Base-by-base conservation (phyloP, 2,888 invertebrate genomes). In the Aricia artaxerxes region DNA sequence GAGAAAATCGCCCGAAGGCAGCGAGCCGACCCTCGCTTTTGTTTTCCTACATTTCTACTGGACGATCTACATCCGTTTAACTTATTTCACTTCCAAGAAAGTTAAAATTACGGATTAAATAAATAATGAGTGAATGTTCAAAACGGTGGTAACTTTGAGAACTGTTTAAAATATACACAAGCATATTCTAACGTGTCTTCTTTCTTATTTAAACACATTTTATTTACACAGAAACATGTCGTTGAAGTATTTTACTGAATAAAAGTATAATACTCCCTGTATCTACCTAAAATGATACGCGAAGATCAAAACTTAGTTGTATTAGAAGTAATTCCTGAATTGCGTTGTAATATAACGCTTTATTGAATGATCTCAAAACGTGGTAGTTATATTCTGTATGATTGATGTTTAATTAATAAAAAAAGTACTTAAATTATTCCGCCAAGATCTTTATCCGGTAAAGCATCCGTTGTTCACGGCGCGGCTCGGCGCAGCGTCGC, bases 1-100 rank as follows among this genome's bases (percentile, higher is more conserved):
- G 88, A 89, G 91, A 90, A 91, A 92, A 92, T 88, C 86, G 90
- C 93, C 91, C 86, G 85, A 87, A 91, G 93, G 89, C 90, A 90
- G 85, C 84, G 84, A 85, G 85, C 87, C 86, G 85, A 86, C 88
- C 89, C 88, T 85, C 89, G 53, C 92, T 91, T 91, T 93, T 93
- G 92, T 93, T 92, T 90, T 91, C 88, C 87, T 87, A 88, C 85
- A 85, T 82, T 84, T 85, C 85, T 84, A 84, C 86, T 84, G 83
- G 53, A 11, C 85, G 83, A 83, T 83, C 79, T 81, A 80, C 80
- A 79, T 82, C 85, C 85, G 81, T 81, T 82, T 82, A 85, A 86
- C 85, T 86, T 85, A 84, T 84, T 84, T 86, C 85, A 86, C 87
- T 88, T 88, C 87, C 83, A 85, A 85, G 84, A 87, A 84, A 83